Evolutionary conservation across 2,113 vertebrate genomes (phyloP), one percentile per base, ranked within the genome.

Genomic region (Macaca mulatta): DNA sequence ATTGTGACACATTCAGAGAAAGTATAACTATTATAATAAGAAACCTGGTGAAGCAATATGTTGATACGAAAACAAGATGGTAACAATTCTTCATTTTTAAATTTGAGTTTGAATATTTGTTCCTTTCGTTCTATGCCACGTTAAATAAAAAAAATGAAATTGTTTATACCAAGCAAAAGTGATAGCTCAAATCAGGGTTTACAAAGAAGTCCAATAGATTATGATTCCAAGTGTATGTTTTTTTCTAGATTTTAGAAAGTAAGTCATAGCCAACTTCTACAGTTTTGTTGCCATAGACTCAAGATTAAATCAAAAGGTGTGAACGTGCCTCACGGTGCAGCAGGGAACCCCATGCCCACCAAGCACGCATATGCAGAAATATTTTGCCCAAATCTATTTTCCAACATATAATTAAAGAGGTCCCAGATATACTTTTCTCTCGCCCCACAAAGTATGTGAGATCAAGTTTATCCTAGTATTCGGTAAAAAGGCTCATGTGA

Each of bases 81-180:
- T 64, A 85, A 6, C 43, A 45, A 79, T 70, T 43, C 69, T 48
- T 96, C 81, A 27, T 95, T 95, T 17, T n/a, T 40, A 86, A 57
- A 22, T 83, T 72, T 90, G 59, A 96, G 22, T 83, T 52, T 69
- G 57, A 38, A 48, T 17, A 32, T 4, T 75, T 88, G 35, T 91
- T 45, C 43, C 70, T n/a, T n/a, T 84, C 14, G 0, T 11, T 77
- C 38, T 83, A 14, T 16, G 55, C 6, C 64, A 87, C 35, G 87
- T 90, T 83, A 77, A 81, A 78, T 13, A 6, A 40, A 87, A 87
- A 94, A 61, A 93, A 61, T n/a, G 72, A 93, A 64, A n/a, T 69
- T 69, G 55, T 14, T 27, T 38, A 69, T 52, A 57, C 6, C 61
- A 78, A 80, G 22, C 13, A 89, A 96, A 79, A 64, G 20, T 27